phyloP scores from a whole-genome alignment of 1,140 invertebrate species.

The Scaptodrosophila lebanonensis region DNA sequence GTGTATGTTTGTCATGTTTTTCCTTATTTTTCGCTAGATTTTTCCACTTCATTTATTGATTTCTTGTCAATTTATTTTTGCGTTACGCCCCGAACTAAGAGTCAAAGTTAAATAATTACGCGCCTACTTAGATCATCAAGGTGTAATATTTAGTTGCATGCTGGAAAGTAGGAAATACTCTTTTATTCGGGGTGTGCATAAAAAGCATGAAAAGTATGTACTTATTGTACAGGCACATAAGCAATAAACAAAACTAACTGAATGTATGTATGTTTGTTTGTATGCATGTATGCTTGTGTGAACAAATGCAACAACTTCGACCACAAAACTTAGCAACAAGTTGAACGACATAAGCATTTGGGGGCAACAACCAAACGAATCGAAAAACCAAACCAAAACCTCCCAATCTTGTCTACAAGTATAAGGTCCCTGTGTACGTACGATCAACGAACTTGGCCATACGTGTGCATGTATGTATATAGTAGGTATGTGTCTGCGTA shows the following conservation, averaged over 20 bases:
- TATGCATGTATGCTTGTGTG: conserved; percentile 28
- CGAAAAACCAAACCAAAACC: conserved; percentile 1
- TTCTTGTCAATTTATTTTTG: conserved; percentile 47
- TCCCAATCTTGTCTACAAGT: background rate
- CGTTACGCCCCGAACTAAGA: too few relatives aligned
- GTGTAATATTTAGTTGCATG: too few relatives aligned
- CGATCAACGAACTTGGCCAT: conserved; percentile 11
- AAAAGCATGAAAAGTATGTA: too few relatives aligned
- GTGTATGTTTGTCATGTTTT: background rate
- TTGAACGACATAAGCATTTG: conserved; percentile 40
- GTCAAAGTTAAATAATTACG: conserved; percentile 55
- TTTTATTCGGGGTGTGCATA: too few relatives aligned
- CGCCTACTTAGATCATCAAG: conserved; percentile 41
- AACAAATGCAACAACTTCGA: background rate
- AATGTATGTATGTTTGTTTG: conserved; percentile 22
- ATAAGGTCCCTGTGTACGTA: too few relatives aligned
- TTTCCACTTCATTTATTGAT: conserved; percentile 63
- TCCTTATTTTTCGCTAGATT: conserved; percentile 14
- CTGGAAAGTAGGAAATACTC: too few relatives aligned
- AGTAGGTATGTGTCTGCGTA: background rate
- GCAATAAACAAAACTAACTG: too few relatives aligned
- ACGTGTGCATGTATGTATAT: background rate
- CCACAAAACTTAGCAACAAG: conserved; percentile 58
- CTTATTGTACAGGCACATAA: too few relatives aligned
- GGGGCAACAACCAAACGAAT: background rate